A percentile compares a stretch with the other conserved stretches of the same genome.
Conservation (phyloP, 1,140 invertebrate genomes). For the Euura saliciscinereae region DNA sequence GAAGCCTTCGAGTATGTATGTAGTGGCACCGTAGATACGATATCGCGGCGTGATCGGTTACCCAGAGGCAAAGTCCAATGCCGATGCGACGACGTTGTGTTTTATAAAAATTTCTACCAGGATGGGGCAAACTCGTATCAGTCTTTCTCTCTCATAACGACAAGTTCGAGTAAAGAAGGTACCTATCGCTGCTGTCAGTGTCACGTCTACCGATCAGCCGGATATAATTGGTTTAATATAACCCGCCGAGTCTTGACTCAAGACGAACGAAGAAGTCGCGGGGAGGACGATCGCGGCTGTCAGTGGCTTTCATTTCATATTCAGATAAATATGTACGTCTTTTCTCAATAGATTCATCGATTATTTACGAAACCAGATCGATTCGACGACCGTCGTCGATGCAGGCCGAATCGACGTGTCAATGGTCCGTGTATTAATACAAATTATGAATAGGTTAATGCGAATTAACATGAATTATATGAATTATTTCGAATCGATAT, state of each 20-base stretch:
- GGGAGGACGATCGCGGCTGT: not conserved
- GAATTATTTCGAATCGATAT: no score
- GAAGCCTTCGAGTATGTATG: not conserved
- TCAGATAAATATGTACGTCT: not conserved
- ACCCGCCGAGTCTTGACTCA: not conserved
- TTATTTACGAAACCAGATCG: no score
- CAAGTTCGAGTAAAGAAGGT: not conserved
- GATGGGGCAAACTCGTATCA: not conserved
- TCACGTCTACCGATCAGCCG: slow-evolving; percentile 12
- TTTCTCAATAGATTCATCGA: no score
- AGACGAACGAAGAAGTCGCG: not conserved
- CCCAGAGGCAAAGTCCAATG: not conserved
- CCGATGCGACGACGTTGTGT: not conserved
- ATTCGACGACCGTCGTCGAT: no score
- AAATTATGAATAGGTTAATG: no score
- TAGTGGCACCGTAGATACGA: not conserved
- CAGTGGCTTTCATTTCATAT: slow-evolving; percentile 8
- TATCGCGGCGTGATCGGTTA: slow-evolving; percentile 2
- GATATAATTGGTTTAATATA: slow-evolving; percentile 16
- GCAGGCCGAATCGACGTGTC: no score
- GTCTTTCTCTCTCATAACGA: not conserved
- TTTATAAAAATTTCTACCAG: not conserved
- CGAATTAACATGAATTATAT: no score
- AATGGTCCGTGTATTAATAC: no score
- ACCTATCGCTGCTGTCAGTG: slow-evolving; percentile 13